phyloP scores from a whole-genome alignment of 1,140 invertebrate species.

The Bicyclus anynana region DNA sequence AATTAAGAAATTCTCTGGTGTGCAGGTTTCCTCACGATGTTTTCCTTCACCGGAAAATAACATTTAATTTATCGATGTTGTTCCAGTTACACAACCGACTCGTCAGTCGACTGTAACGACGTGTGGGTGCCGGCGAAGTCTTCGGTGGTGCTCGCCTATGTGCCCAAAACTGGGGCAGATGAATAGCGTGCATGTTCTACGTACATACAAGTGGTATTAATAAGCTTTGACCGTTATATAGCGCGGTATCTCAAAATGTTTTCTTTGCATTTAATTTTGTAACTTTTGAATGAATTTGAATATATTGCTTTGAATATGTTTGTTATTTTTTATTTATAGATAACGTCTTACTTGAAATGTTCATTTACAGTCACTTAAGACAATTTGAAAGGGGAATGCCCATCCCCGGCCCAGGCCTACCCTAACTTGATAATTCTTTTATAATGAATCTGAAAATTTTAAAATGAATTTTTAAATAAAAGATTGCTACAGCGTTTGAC shows the following conservation, averaged over 20 bases:
- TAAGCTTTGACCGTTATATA: conserved; percentile 8
- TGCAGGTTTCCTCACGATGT: too few relatives aligned
- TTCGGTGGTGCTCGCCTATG: conserved; percentile 49
- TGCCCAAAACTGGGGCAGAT: conserved; percentile 36
- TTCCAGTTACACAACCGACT: conserved; percentile 51
- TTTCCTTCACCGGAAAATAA: too few relatives aligned
- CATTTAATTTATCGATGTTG: conserved; percentile 7
- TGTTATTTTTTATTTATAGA: conserved; percentile 10
- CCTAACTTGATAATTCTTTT: too few relatives aligned
- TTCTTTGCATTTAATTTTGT: conserved; percentile 31
- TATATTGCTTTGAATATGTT: not conserved
- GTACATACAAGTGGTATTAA: too few relatives aligned
- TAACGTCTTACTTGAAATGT: too few relatives aligned
- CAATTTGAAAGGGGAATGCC: too few relatives aligned
- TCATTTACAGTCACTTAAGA: too few relatives aligned
- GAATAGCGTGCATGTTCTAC: conserved; percentile 13
- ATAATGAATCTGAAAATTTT: too few relatives aligned
- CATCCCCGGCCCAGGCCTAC: too few relatives aligned
- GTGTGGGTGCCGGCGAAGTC: conserved; percentile 46
- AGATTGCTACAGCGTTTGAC: too few relatives aligned
- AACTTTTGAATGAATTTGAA: not conserved
- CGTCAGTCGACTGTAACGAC: conserved; percentile 24
- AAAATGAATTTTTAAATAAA: too few relatives aligned
- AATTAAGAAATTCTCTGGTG: too few relatives aligned
- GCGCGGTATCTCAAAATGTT: not conserved